These are phyloP conservation scores for Diadophis punctatus DNA, from an alignment of 2,113 vertebrate species.

Conservation along the genomic window DNA sequence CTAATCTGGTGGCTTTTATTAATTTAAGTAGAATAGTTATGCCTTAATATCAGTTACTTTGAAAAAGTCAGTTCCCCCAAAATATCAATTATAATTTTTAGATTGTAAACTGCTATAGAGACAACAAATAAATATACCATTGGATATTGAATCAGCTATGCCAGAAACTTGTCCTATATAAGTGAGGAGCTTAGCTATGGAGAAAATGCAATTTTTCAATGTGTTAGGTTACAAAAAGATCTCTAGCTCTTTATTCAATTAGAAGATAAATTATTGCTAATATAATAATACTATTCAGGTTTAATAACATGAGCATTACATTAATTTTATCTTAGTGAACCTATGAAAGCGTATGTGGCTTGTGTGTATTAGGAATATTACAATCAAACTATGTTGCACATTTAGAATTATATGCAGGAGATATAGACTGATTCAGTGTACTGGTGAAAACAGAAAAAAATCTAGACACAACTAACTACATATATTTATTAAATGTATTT, in stretches of 20 bases:
- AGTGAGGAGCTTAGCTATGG: not conserved
- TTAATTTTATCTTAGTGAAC: not conserved
- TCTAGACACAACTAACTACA: not conserved
- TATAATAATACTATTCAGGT: not conserved
- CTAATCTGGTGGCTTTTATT: not conserved
- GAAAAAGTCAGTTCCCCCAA: not conserved
- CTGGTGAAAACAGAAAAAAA: not conserved
- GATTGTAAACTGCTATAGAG: too few relatives aligned
- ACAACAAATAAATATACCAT: not conserved
- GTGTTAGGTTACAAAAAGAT: not conserved
- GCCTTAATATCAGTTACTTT: not conserved
- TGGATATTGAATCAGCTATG: not conserved
- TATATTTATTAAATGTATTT: not conserved
- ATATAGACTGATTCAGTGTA: not conserved
- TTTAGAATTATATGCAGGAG: not conserved
- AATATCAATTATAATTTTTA: not conserved
- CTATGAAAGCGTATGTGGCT: not conserved
- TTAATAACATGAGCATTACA: not conserved
- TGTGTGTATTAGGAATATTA: not conserved
- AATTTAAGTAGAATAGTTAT: not conserved
- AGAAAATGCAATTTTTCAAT: not conserved
- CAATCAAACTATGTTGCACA: not conserved
- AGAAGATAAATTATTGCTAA: not conserved
- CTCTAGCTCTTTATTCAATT: not conserved
- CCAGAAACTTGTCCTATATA: not conserved